Evolutionary conservation across 2,797 vertebrate genomes (phyloP).

Genomic region (Sebastes miniatus): DNA sequence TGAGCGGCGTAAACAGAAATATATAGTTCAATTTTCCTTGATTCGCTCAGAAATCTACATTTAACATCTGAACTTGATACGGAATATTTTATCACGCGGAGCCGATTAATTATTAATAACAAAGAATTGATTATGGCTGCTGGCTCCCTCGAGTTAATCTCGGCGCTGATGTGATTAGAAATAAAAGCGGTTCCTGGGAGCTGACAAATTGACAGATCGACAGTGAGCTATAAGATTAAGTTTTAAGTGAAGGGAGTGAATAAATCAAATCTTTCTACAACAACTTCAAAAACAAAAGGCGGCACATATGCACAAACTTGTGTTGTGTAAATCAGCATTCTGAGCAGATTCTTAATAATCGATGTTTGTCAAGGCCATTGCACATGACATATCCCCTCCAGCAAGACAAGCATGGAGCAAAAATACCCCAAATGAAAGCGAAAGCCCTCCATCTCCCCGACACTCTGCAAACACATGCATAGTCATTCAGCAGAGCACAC

Average conservation of each 20-base stretch:
- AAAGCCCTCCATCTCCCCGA: not conserved
- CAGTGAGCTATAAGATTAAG: constrained; percentile 33
- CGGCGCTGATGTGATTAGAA: constrained; percentile 60
- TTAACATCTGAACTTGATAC: constrained; percentile 66
- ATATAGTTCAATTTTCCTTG: constrained; percentile 37
- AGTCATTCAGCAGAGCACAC: not conserved
- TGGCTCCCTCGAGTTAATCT: constrained; percentile 58
- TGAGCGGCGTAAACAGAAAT: constrained; percentile 53
- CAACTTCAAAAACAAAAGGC: constrained; percentile 42
- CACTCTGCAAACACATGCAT: not conserved
- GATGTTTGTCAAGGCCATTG: constrained; percentile 58
- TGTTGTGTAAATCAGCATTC: constrained; percentile 62
- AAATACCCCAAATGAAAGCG: not conserved
- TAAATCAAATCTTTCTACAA: constrained; percentile 40
- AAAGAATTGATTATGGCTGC: constrained; percentile 70
- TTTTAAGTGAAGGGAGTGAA: constrained; percentile 36
- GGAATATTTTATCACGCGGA: constrained; percentile 64
- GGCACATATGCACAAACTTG: not conserved
- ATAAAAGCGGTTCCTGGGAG: constrained; percentile 52
- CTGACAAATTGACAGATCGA: constrained; percentile 56
- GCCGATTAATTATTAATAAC: constrained; percentile 73
- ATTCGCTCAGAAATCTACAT: constrained; percentile 53
- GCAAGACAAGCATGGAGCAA: constrained; percentile 45
- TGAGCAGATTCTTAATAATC: constrained; percentile 62
- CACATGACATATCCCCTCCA: not conserved